Evolutionary conservation across 2,888 invertebrate species (phyloP), one percentile per base, ranked within the genome.

Genomic region (Lagria hirta): DNA sequence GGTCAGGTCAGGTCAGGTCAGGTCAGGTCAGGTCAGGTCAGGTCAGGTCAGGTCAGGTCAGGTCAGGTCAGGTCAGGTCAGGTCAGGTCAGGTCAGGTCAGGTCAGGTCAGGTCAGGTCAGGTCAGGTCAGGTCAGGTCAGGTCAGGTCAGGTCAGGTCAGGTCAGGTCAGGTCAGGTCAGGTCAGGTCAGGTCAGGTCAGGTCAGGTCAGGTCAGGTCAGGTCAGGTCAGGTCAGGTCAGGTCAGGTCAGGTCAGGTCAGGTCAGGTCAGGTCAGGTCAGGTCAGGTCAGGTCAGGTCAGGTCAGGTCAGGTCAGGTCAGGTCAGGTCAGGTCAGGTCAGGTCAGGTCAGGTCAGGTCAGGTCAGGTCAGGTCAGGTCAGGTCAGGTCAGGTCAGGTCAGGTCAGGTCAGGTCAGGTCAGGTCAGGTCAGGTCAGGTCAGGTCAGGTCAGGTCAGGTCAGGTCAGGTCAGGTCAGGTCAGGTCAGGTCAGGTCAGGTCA

Each of bases 181-280:
- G 27, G 37, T 29, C 37, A 16, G 37, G 37, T 37, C 33, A 29
- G 27, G 27, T 27, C 40, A 38, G 35, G 40, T 38, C 40, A 36
- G 40, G 34, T 38, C 34, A 37, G 40, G 35, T 36, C 40, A 37
- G 33, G 33, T 38, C 34, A 37, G 33, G 33, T 38, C 34, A 37
- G 33, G 40, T 37, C 40, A 37, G 33, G 33, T 38, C 35, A 37
- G 35, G 34, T 37, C 40, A 38, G 34, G 27, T 38, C 40, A 37
- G 40, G 33, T 34, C 34, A 34, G 34, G 34, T 34, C 34, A 34
- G 34, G 34, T 34, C 34, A 34, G 34, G 34, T 34, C 34, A 34
- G 34, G 34, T 34, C 34, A 34, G 34, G 34, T 34, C 34, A 34
- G 34, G 34, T 34, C 34, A 34, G 34, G 34, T 34, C 34, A 34